Base-by-base conservation (phyloP, 2,113 vertebrate genomes). In the Aphyosemion australe region DNA sequence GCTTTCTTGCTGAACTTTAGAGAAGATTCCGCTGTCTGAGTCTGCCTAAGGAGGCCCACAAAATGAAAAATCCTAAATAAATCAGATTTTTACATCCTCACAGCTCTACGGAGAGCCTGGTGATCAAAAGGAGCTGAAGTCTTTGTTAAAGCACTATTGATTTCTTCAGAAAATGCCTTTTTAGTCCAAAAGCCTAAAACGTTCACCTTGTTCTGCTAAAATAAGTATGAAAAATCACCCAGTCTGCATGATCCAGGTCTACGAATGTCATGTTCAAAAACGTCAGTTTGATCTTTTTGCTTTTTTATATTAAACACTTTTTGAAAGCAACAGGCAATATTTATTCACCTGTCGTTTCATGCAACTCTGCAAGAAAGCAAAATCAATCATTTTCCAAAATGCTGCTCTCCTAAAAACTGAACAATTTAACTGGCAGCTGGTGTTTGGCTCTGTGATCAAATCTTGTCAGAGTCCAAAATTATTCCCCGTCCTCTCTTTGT, bases 401-500 rank as follows among this genome's bases (percentile, higher is more conserved):
- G 31, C 57, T n/a, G 26, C 58, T 64, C 2, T 11, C 71, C 75
- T 51, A 51, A 64, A 68, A 42, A 43, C 2, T 39, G 10, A 63
- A 26, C 0, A 5, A 53, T n/a, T n/a, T n/a, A n/a, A n/a, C n/a
- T n/a, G n/a, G n/a, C n/a, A 53, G 49, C 65, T 62, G 1, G n/a
- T 12, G 34, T 46, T 65, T 46, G 0, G 9, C 9, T 61, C 53
- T 21, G 11, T 51, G 47, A 45, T 41, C 19, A 3, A 26, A 12
- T 45, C 4, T 14, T 26, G 41, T 46, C 52, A 60, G 43, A 58
- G n/a, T 58, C 6, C 31, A 41, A 11, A 56, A 18, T 61, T 70
- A 49, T n/a, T 46, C 59, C 34, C 60, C 61, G 34, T 69, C 46
- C 20, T 21, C 52, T 26, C 52, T 7, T 37, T 50, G 34, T 54